phyloP scores from a whole-genome alignment of 2,888 invertebrate species.

The Cristatella mucedo region DNA sequence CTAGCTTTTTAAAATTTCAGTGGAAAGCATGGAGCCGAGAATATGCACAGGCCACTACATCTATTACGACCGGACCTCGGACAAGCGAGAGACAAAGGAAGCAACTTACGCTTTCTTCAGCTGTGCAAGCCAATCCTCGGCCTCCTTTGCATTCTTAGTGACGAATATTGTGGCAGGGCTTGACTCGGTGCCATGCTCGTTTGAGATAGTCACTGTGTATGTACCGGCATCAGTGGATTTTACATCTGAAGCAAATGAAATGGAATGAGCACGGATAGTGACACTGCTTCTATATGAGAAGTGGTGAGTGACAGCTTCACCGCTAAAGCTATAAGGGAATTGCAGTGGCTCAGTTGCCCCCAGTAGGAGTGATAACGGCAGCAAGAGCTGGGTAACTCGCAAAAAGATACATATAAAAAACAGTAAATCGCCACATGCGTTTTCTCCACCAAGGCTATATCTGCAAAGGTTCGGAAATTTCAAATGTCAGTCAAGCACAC shows the following conservation, averaged over 20 bases:
- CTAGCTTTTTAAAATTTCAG: too few relatives aligned
- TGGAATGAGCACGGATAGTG: too few relatives aligned
- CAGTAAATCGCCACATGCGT: background rate
- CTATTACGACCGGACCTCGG: background rate
- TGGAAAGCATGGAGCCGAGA: too few relatives aligned
- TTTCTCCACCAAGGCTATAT: background rate
- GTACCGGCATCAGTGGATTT: conserved; percentile 29
- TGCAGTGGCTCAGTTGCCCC: too few relatives aligned
- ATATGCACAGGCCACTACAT: too few relatives aligned
- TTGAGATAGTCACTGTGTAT: conserved; percentile 32
- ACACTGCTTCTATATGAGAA: too few relatives aligned
- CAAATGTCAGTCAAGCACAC: background rate
- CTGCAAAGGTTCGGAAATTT: background rate
- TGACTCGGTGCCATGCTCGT: conserved; percentile 31
- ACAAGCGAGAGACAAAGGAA: background rate
- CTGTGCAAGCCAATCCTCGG: conserved; percentile 31
- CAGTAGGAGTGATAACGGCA: background rate
- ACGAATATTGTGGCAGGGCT: conserved; percentile 35
- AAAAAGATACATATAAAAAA: background rate
- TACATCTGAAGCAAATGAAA: conserved; percentile 9
- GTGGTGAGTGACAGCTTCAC: too few relatives aligned
- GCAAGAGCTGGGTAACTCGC: background rate
- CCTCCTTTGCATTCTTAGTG: conserved; percentile 33
- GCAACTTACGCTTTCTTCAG: conserved; percentile 30
- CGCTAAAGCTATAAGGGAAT: too few relatives aligned